Evolutionary conservation across 2,113 vertebrate species (phyloP), one percentile per base, ranked within the genome.

Genomic region (Gopherus flavomarginatus): DNA sequence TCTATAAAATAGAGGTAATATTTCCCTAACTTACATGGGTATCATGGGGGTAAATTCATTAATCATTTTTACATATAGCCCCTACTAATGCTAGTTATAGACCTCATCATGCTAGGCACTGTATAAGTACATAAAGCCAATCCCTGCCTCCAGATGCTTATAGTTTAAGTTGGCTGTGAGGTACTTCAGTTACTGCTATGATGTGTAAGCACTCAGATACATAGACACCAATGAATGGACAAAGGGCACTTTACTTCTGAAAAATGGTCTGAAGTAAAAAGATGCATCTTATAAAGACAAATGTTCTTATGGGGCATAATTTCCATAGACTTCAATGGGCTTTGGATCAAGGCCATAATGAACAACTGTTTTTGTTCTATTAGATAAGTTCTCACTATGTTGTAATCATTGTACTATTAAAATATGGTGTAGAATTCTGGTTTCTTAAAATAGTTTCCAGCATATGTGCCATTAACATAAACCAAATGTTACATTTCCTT

Each of bases 51-150:
- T 3, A 81, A 88, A 17, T 0, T 0, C 17, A 26, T 1, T 14
- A 87, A 19, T 2, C 24, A 38, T 22, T 9, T 42, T 8, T 83
- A 80, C 52, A 84, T 0, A 0, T 86, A 29, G 54, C 69, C 59
- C 62, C 42, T 24, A 12, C 8, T 35, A 26, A n/a, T 6, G 26
- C 5, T 83, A 31, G 3, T 59, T 31, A 10, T 56, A 49, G 11
- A 2, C 75, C n/a, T 50, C 0, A 0, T 26, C 54, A 0, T n/a
- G 13, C 11, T 69, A 80, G 31, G 5, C n/a, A 19, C 0, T 1
- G 8, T 27, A 52, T 0, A 3, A 79, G 83, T 13, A 31, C 69
- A 6, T 65, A 57, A 26, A 75, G 83, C 59, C 5, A 6, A 24
- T 44, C 38, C 24, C 22, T 44, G 24, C 4, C 38, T 26, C 62